Percentiles rank a stretch among this genome's conserved stretches.
Evolutionary conservation across 2,888 invertebrate species (phyloP).

Genomic region (Aphodius sticticus): DNA sequence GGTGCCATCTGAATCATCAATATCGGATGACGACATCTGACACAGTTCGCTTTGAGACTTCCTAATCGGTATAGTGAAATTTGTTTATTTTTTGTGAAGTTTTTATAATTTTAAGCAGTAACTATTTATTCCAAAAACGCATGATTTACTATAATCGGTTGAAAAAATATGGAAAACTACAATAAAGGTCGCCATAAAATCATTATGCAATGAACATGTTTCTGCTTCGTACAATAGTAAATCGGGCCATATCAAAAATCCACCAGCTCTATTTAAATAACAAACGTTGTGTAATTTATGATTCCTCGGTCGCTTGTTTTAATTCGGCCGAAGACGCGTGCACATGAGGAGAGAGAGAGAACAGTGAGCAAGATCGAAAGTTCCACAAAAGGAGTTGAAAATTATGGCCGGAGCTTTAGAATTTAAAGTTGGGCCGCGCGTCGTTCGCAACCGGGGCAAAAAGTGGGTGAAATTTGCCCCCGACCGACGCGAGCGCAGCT

Average conservation of each 20-base stretch:
- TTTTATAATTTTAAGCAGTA: no score
- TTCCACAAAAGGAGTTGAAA: background rate
- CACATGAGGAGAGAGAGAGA: background rate
- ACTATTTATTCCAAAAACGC: no score
- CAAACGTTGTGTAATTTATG: background rate
- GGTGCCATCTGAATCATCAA: no score
- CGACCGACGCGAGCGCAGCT: background rate
- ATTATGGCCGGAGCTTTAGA: background rate
- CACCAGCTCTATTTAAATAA: background rate
- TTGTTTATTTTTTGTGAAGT: no score
- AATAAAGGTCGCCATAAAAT: no score
- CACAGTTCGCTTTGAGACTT: no score
- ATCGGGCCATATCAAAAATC: background rate
- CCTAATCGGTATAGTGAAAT: no score
- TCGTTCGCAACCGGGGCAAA: background rate
- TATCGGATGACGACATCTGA: no score
- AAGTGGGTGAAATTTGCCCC: slow-evolving; percentile 4
- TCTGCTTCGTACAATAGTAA: no score
- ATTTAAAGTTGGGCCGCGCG: background rate
- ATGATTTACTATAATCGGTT: no score
- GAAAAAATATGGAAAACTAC: no score
- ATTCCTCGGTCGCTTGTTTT: background rate
- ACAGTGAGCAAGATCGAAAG: background rate
- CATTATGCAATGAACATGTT: background rate
- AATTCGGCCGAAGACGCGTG: background rate